These are phyloP conservation scores for Microplitis demolitor DNA, from an alignment of 1,140 invertebrate genomes.

Conservation along the genomic window DNA sequence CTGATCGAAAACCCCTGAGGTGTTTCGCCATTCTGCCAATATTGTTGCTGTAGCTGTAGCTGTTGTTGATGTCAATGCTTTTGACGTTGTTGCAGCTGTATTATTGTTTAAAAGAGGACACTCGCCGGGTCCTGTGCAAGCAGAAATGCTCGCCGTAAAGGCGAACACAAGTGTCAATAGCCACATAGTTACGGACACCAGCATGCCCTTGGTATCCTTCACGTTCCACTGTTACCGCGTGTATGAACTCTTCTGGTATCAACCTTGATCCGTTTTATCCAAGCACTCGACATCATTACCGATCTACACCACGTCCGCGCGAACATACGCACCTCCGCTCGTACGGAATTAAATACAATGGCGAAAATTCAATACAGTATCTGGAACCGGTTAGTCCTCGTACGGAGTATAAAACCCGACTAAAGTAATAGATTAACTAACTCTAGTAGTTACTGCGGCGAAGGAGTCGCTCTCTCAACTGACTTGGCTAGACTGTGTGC, in stretches of 20 bases:
- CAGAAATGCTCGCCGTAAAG: constrained; percentile 22
- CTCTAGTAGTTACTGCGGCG: background rate
- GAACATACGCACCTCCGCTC: background rate
- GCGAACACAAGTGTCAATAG: constrained; percentile 21
- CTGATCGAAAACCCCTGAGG: background rate
- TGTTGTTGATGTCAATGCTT: too few relatives aligned
- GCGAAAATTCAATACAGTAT: background rate
- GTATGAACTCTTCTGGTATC: background rate
- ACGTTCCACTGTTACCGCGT: constrained; percentile 13
- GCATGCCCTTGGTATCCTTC: constrained; percentile 13
- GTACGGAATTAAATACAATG: too few relatives aligned
- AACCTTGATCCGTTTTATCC: background rate
- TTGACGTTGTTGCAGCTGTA: too few relatives aligned
- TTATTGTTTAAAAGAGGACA: background rate
- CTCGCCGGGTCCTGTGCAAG: constrained; percentile 13
- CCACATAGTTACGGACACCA: constrained; percentile 21
- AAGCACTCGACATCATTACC: background rate
- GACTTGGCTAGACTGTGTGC: constrained; percentile 31
- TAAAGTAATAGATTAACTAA: background rate
- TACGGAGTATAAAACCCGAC: too few relatives aligned
- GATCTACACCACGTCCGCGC: background rate
- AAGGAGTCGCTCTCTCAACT: constrained; percentile 24
- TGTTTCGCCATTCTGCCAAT: background rate
- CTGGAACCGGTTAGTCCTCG: background rate
- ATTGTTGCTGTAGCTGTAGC: background rate